A percentile compares a stretch with the other conserved stretches of the same genome.
Conservation (phyloP, 2,797 vertebrate species). For the Avahi laniger region DNA sequence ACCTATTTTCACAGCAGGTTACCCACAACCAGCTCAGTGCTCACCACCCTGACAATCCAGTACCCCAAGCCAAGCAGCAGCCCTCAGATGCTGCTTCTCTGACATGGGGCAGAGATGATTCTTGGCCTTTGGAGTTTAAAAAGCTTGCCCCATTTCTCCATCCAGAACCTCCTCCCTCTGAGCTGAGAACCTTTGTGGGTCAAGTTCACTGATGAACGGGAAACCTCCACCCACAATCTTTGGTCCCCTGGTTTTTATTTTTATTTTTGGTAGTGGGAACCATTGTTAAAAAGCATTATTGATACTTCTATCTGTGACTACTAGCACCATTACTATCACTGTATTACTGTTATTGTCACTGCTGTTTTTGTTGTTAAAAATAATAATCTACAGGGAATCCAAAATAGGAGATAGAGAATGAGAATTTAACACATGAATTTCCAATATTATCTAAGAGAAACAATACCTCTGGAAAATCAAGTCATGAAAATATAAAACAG, state of each 20-base stretch:
- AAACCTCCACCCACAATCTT: neutral
- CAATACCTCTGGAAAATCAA: neutral
- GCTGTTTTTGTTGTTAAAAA: neutral
- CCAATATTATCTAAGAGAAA: neutral
- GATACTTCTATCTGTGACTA: neutral
- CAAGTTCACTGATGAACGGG: neutral
- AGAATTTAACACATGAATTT: neutral
- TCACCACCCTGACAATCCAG: neutral
- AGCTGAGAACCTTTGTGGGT: neutral
- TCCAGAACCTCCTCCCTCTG: neutral
- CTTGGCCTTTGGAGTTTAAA: neutral
- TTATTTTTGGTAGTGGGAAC: neutral
- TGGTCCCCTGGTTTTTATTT: neutral
- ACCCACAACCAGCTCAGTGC: neutral
- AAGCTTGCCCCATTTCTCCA: neutral
- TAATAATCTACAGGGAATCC: neutral
- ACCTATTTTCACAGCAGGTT: neutral
- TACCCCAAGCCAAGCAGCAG: too few relatives aligned
- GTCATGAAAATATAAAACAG: fast-evolving
- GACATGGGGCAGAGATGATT: fast-evolving
- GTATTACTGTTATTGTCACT: neutral
- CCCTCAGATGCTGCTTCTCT: neutral
- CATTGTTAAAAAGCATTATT: neutral
- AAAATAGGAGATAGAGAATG: neutral
- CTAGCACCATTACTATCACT: neutral